Evolutionary conservation across 2,888 invertebrate genomes (phyloP).

Genomic region (Plagodis dolabraria): DNA sequence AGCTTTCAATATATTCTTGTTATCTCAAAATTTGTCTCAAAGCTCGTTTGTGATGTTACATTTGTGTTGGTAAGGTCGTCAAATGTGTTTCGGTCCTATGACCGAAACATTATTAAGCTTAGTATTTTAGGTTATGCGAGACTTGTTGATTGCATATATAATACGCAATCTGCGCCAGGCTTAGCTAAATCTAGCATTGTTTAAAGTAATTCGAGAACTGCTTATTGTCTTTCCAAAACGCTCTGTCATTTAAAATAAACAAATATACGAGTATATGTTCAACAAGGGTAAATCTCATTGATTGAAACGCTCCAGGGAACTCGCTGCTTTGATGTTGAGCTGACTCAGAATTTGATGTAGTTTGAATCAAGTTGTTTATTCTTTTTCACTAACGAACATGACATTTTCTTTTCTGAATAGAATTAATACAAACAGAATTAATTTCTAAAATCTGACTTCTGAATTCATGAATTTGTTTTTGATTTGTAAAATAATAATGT

Average conservation of each 20-base stretch:
- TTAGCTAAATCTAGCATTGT: slow-evolving; percentile 1
- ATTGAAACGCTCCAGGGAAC: slow-evolving; percentile 7
- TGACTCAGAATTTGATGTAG: not conserved
- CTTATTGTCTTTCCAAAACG: not conserved
- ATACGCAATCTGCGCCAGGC: slow-evolving; percentile 3
- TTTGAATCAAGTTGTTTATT: not conserved
- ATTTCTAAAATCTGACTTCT: no score
- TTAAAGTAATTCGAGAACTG: not conserved
- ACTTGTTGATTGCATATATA: slow-evolving; percentile 16
- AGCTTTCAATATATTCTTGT: slow-evolving; percentile 13
- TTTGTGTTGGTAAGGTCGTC: not conserved
- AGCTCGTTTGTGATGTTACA: slow-evolving; percentile 14
- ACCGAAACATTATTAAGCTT: slow-evolving; percentile 11
- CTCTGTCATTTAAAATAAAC: not conserved
- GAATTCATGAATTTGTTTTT: no score
- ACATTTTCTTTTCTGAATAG: no score
- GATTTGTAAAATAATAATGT: no score
- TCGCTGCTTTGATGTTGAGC: not conserved
- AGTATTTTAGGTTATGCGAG: slow-evolving; percentile 13
- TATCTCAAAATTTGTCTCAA: slow-evolving; percentile 15
- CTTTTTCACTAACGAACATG: not conserved
- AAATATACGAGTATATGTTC: not conserved
- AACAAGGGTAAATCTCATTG: slow-evolving; percentile 5
- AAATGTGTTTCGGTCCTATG: no score
- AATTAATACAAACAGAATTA: no score